Evolutionary conservation across 2,888 invertebrate genomes (phyloP).

Genomic region (Tineola bisselliella): DNA sequence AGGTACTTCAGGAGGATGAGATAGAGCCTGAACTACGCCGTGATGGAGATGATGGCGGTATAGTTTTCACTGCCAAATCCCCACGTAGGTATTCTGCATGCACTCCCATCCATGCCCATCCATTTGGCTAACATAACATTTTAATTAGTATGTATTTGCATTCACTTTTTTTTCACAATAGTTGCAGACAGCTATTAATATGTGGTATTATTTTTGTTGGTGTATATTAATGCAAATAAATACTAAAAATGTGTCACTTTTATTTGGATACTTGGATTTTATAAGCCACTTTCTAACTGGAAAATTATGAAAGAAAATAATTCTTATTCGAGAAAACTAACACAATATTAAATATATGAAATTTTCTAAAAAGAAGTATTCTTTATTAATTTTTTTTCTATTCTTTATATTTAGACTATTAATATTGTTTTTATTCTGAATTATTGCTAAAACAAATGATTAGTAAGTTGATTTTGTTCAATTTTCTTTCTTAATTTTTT

Average conservation of each 20-base stretch:
- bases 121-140: neutral
- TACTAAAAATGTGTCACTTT: neutral
- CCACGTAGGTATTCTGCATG: constrained; percentile 79
- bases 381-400: no score
- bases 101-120: constrained; percentile 17
- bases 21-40: constrained; percentile 63
- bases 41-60: constrained; percentile 82
- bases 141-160: constrained; percentile 16
- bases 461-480: no score
- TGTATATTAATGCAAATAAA: constrained; percentile 18
- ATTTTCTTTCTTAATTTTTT: no score
- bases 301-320: no score
- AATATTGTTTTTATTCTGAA: no score
- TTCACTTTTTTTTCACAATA: constrained; percentile 22
- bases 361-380: no score
- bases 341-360: no score
- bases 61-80: constrained; percentile 89
- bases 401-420: no score
- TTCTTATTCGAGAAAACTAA: no score
- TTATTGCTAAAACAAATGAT: no score
- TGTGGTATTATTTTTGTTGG: neutral
- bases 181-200: neutral
- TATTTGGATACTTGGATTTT: constrained; percentile 3
- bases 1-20: constrained; percentile 75
- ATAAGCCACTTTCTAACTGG: neutral